phyloP scores from a whole-genome alignment of 2,888 invertebrate genomes.

The Mactromeris polynyma region DNA sequence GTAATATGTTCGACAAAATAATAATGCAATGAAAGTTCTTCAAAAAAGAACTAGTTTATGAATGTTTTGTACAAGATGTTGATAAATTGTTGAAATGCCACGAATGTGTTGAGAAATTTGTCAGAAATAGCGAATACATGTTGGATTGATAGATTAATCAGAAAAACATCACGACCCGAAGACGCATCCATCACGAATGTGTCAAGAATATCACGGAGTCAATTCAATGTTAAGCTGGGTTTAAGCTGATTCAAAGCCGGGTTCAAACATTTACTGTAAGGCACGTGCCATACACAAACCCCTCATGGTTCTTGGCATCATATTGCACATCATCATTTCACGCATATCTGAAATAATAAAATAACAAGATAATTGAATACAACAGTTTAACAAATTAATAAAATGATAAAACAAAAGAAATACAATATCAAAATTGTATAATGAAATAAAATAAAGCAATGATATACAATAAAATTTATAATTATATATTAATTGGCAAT shows the following conservation, averaged over 20 bases:
- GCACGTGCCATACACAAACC: constrained; percentile 6
- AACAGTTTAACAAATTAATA: no score
- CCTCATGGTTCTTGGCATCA: constrained; percentile 1
- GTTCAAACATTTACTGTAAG: constrained; percentile 9
- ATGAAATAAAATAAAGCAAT: no score
- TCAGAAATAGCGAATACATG: background rate
- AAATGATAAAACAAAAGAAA: no score
- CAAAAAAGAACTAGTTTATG: background rate
- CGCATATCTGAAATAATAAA: constrained; percentile 33
- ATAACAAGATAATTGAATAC: background rate
- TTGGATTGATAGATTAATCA: background rate
- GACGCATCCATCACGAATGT: background rate
- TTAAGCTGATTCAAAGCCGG: background rate
- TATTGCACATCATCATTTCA: constrained; percentile 39
- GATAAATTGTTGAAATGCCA: background rate
- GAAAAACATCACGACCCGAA: constrained; percentile 20
- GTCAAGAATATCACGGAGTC: background rate
- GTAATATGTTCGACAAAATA: background rate
- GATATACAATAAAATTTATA: no score
- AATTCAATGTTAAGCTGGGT: background rate
- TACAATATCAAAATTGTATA: no score
- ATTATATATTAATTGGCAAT: no score
- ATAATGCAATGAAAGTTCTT: background rate
- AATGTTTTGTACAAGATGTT: background rate
- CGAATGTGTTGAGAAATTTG: no score